Evolutionary conservation across 2,797 vertebrate species (phyloP).

Genomic region (Sternarchorhynchus goeldii): DNA sequence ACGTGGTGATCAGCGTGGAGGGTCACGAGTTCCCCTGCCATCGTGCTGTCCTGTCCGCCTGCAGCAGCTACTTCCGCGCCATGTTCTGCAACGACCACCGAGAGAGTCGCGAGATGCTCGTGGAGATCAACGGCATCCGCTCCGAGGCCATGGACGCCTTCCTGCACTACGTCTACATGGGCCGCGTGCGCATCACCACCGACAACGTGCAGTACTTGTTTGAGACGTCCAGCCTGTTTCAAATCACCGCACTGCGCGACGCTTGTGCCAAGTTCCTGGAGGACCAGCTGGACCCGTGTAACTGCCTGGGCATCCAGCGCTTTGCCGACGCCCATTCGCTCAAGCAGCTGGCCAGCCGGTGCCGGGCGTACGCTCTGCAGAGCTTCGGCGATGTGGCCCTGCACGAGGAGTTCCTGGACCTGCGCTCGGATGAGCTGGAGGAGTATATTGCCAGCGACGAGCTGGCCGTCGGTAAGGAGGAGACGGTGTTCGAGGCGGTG

Average conservation of each 20-base stretch:
- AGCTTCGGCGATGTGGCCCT: constrained; percentile 91
- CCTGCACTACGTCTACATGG: constrained; percentile 94
- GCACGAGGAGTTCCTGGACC: constrained; percentile 95
- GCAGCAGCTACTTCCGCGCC: constrained; percentile 96
- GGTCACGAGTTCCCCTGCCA: constrained; percentile 97
- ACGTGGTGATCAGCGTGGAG: constrained; percentile 96
- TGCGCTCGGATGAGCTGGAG: constrained; percentile 89
- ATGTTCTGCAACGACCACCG: constrained; percentile 99
- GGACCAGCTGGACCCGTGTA: constrained; percentile 96
- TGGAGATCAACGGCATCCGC: constrained; percentile 97
- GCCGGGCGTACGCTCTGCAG: constrained; percentile 86
- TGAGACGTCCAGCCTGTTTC: constrained; percentile 96
- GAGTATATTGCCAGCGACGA: constrained; percentile 94
- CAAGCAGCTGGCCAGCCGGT: constrained; percentile 91
- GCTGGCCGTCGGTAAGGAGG: constrained; percentile 89
- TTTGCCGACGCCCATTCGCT: constrained; percentile 93
- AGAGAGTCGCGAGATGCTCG: constrained; percentile 95
- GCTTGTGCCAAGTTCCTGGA: constrained; percentile 97
- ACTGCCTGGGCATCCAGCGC: constrained; percentile 95
- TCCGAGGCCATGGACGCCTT: constrained; percentile 97
- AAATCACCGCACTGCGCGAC: constrained; percentile 89
- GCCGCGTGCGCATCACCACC: constrained; percentile 93
- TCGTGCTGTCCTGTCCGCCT: constrained; percentile 92
- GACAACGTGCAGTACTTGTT: constrained; percentile 98
- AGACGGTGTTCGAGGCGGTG: constrained; percentile 93